These are phyloP conservation scores for Synergus itoensis DNA, from an alignment of 2,888 invertebrate genomes.

Conservation along the genomic window DNA sequence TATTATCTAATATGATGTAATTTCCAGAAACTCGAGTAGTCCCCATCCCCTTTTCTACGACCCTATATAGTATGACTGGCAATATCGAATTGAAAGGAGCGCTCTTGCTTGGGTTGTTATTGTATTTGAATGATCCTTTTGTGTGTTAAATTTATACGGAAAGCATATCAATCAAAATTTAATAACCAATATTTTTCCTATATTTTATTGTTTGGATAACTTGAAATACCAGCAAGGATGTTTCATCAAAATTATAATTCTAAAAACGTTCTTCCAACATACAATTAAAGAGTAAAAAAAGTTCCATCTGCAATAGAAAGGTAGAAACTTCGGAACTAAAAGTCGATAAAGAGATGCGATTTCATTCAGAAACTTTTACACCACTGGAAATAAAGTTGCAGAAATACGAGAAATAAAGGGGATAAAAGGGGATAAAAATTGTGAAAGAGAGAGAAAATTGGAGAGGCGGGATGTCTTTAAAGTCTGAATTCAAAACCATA, in stretches of 20 bases:
- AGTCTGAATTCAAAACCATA: not conserved
- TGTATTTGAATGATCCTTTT: constrained; percentile 3
- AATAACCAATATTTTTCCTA: not conserved
- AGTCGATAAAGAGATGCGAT: constrained; percentile 6
- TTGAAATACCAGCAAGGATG: not conserved
- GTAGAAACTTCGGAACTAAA: not conserved
- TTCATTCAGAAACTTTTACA: constrained; percentile 31
- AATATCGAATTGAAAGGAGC: constrained; percentile 4
- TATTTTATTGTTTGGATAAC: not conserved
- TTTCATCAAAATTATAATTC: not conserved
- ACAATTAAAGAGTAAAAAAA: constrained; percentile 23
- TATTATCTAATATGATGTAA: not conserved
- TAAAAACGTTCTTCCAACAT: not conserved
- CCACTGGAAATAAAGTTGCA: constrained; percentile 16
- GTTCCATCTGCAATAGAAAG: constrained; percentile 4
- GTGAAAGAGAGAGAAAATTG: not conserved
- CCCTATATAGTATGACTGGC: constrained; percentile 2
- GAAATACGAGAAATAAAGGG: constrained; percentile 14
- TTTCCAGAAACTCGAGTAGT: constrained; percentile 5
- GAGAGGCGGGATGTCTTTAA: not conserved
- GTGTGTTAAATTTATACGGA: not conserved
- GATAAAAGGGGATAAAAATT: not conserved
- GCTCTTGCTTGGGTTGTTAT: not conserved
- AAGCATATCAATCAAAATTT: not conserved
- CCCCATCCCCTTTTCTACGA: not conserved